Evolutionary conservation across 2,113 vertebrate genomes (phyloP), one percentile per base, ranked within the genome.

Genomic region (Gymnobelideus leadbeateri): DNA sequence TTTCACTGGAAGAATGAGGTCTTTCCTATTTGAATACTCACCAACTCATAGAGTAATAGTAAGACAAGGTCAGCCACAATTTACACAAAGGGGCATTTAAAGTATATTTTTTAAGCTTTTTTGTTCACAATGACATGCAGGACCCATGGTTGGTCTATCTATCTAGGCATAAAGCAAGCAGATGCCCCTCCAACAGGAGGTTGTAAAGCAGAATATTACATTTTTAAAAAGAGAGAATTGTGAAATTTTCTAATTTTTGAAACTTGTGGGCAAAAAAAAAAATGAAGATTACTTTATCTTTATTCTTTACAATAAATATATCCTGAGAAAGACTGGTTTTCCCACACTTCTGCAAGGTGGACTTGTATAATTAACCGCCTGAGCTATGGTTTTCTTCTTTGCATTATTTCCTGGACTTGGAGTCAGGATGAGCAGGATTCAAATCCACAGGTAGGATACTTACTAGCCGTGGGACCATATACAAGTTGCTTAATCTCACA

Each of bases 231-330:
- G 49, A 95, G 51, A 8, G 89, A 61, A 61, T 31, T 61, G 6
- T 50, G n/a, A 93, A 23, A 23, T 91, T 93, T 94, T 93, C 93
- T 95, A 92, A 94, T 93, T 92, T 92, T 89, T 95, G 52, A 21
- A 49, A 7, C 25, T 77, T 25, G 21, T 52, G 25, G 90, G 91
- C 68, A 94, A 95, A 55, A 49, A 95, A 55, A 49, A 90, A 51
- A 91, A 25, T 68, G 90, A 91, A 93, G 92, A 95, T 11, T 5
- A 89, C 61, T 68, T 92, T 92, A 93, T 95, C 91, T 25, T 55
- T 97, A 92, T 89, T 96, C 49, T 91, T 61, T 94, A 54, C 77
- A 95, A 50, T 77, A 19, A 95, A 50, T 77, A 19, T 89, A 89
- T 47, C 8, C 77, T 50, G 68, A 43, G 53, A 96, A 95, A 91